phyloP scores from a whole-genome alignment of 2,888 invertebrate genomes.

The Cetonia aurata region DNA sequence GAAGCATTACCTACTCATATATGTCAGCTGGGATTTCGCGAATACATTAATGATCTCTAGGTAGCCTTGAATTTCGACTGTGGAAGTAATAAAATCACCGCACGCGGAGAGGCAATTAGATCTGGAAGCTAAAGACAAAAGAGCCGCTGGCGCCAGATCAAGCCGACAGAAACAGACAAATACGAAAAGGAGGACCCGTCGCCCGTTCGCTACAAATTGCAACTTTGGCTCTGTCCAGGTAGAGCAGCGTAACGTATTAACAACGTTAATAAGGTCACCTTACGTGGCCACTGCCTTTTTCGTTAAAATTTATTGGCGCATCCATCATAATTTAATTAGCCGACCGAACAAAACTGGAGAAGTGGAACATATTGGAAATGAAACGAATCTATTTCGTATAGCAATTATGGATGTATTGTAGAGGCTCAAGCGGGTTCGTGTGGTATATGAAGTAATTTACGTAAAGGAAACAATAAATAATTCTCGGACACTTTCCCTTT shows the following conservation, averaged over 20 bases:
- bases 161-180: conserved; percentile 33
- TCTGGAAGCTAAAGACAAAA: conserved; percentile 40
- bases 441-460: background rate
- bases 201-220: conserved; percentile 31
- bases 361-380: conserved; percentile 31
- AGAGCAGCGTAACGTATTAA: conserved; percentile 1
- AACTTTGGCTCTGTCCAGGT: conserved; percentile 33
- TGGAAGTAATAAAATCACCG: conserved; percentile 31
- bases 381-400: conserved; percentile 19
- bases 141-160: conserved; percentile 43
- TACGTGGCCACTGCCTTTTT: conserved; percentile 22
- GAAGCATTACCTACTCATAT: background rate
- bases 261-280: conserved; percentile 38
- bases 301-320: conserved; percentile 26
- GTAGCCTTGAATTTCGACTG: conserved; percentile 3
- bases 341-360: conserved; percentile 1
- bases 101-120: conserved; percentile 36
- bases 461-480: conserved; percentile 12
- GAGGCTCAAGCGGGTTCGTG: background rate
- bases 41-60: conserved; percentile 13
- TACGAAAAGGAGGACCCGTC: conserved; percentile 25
- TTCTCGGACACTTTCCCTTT: conserved; percentile 14
- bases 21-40: conserved; percentile 3
- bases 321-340: conserved; percentile 37
- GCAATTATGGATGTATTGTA: background rate